phyloP scores from a whole-genome alignment of 1,140 invertebrate genomes.

The Papilio glaucus region DNA sequence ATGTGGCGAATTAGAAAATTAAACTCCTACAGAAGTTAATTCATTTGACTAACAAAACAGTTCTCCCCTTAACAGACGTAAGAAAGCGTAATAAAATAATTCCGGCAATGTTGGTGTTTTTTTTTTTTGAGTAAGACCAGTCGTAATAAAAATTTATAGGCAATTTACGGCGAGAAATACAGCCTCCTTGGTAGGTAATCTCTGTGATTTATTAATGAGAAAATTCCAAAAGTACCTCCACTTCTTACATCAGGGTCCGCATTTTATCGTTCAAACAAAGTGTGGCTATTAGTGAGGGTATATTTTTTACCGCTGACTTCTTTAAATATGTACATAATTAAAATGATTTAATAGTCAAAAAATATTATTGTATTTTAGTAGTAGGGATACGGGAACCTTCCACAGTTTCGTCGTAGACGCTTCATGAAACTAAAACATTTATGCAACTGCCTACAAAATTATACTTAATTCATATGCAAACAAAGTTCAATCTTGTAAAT shows the following conservation, averaged over 20 bases:
- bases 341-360: slow-evolving; percentile 1
- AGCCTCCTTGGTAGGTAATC: slow-evolving; percentile 37
- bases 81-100: slow-evolving; percentile 30
- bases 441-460: too few species aligned
- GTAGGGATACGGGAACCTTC: too few species aligned
- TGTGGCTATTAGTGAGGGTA: slow-evolving; percentile 19
- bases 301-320: slow-evolving; percentile 8
- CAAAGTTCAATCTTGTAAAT: too few species aligned
- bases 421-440: too few species aligned
- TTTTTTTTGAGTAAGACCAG: slow-evolving; percentile 27
- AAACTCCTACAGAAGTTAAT: slow-evolving; percentile 9
- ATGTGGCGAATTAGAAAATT: slow-evolving; percentile 4
- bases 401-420: too few species aligned
- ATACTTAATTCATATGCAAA: too few species aligned
- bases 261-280: slow-evolving; percentile 30
- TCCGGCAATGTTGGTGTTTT: slow-evolving; percentile 30
- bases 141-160: slow-evolving; percentile 39
- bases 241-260: slow-evolving; percentile 13
- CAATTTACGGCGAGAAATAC: slow-evolving; percentile 38
- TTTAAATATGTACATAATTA: slow-evolving; percentile 5
- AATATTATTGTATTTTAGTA: too few species aligned
- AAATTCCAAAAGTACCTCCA: slow-evolving; percentile 35
- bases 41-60: slow-evolving; percentile 16
- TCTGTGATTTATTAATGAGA: slow-evolving; percentile 37
- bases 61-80: background rate